Evolutionary conservation across 2,113 vertebrate species (phyloP).

Genomic region (Motacilla tschutschensis): DNA sequence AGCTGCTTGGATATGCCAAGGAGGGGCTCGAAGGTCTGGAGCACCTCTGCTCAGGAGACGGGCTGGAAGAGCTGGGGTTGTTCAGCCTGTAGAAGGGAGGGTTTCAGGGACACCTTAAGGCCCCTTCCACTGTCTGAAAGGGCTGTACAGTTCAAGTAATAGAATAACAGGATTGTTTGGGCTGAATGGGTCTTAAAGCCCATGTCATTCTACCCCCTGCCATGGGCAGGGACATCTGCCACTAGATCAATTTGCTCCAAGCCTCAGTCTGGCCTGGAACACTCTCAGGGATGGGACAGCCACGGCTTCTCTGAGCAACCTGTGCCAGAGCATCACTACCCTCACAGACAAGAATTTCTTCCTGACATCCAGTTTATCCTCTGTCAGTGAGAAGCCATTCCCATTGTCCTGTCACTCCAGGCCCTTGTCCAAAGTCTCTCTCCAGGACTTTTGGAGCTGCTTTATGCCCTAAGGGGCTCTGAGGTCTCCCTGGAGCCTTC

Average conservation of each 20-base stretch:
- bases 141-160: not conserved
- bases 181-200: not conserved
- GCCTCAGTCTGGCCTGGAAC: not conserved
- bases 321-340: not conserved
- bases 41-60: not conserved
- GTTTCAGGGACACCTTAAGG: not conserved
- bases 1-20: fast-evolving
- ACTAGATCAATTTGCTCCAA: not conserved
- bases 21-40: not conserved
- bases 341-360: not conserved
- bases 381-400: not conserved
- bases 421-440: not conserved
- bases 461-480: not conserved
- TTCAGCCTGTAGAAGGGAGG: not conserved
- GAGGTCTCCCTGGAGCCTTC: not conserved
- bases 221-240: not conserved
- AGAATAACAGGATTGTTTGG: not conserved
- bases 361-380: not conserved
- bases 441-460: not conserved
- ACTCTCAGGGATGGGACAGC: not conserved
- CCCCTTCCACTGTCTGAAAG: not conserved
- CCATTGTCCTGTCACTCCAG: not conserved
- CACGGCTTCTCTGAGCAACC: not conserved
- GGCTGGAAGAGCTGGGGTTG: not conserved
- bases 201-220: not conserved